Evolutionary conservation across 2,797 vertebrate species (phyloP), one percentile per base, ranked within the genome.

Genomic region (Ispidina picta): DNA sequence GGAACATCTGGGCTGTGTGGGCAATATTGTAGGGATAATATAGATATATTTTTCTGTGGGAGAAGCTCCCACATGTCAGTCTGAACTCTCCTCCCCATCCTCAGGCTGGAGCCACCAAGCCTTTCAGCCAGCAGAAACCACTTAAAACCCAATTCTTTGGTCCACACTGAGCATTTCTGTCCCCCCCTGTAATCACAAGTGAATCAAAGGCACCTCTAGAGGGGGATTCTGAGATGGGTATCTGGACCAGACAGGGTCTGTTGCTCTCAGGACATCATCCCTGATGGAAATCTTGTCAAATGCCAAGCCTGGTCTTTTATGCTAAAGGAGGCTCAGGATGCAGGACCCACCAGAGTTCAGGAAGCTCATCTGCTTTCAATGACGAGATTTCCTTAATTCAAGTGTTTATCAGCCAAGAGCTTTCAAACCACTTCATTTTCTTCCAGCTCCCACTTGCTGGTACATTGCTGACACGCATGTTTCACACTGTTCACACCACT

Each of bases 341-440:
- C 26, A 48, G 39, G 43, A 58, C 63, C 52, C 66, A 81, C 23
- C 80, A 80, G 20, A 12, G 29, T 65, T 87, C 58, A 83, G 69
- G 60, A 89, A 91, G 79, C 48, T 94, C 72, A 87, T 28, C 49
- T 86, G 31, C 15, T 86, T 65, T 64, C 82, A 68, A 73, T 84
- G 58, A 46, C 46, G 64, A 86, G 12, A 49, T 71, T 76, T 79
- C 49, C 33, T 56, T 86, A 76, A 83, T 55, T 76, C 41, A 68
- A 82, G 64, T 46, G 17, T 46, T 3, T 69, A 39, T 90, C 31
- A 86, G 51, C 41, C 62, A 79, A 60, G 16, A 66, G 37, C 58
- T 81, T 89, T 51, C 76, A 84, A 82, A 65, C 2, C 22, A 71
- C 49, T 84, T 91, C 4, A 6, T 79, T 93, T 90, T 82, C 44